Evolutionary conservation across 2,888 invertebrate genomes (phyloP).

Genomic region (Atethmia centrago): DNA sequence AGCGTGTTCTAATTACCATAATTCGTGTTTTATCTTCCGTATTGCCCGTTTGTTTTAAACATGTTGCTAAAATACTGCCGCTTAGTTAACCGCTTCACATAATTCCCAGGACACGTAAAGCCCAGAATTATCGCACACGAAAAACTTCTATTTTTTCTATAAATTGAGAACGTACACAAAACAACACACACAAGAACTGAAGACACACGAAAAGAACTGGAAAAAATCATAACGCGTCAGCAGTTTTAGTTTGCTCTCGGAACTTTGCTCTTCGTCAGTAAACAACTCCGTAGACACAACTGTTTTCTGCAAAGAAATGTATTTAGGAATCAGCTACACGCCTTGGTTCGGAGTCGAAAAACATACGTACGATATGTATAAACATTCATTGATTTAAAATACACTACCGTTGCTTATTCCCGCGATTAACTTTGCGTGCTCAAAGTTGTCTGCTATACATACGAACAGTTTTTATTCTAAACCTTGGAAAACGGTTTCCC

Average conservation of each 20-base stretch:
- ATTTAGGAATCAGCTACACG: slow-evolving; percentile 65
- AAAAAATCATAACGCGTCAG: slow-evolving; percentile 77
- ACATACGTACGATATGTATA: slow-evolving; percentile 50
- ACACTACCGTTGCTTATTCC: slow-evolving; percentile 48
- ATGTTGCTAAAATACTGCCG: neutral
- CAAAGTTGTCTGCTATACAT: slow-evolving; percentile 21
- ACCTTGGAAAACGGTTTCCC: slow-evolving; percentile 28
- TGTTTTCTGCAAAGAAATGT: slow-evolving; percentile 73
- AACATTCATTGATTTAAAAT: slow-evolving; percentile 56
- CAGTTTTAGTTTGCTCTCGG: slow-evolving; percentile 77
- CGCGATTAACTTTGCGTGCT: slow-evolving; percentile 52
- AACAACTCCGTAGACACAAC: slow-evolving; percentile 72
- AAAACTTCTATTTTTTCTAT: slow-evolving; percentile 45
- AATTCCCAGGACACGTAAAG: slow-evolving; percentile 10
- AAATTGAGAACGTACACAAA: slow-evolving; percentile 66
- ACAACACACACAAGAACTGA: slow-evolving; percentile 60
- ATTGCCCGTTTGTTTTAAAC: neutral
- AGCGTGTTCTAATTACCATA: slow-evolving; percentile 23
- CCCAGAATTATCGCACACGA: slow-evolving; percentile 20
- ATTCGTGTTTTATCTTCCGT: neutral
- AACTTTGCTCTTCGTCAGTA: slow-evolving; percentile 77
- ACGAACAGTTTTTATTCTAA: slow-evolving; percentile 34
- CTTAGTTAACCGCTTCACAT: slow-evolving; percentile 10
- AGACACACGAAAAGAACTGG: slow-evolving; percentile 67
- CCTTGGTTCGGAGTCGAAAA: slow-evolving; percentile 44